phyloP scores from a whole-genome alignment of 2,888 invertebrate genomes.

The Orchestes rusci region DNA sequence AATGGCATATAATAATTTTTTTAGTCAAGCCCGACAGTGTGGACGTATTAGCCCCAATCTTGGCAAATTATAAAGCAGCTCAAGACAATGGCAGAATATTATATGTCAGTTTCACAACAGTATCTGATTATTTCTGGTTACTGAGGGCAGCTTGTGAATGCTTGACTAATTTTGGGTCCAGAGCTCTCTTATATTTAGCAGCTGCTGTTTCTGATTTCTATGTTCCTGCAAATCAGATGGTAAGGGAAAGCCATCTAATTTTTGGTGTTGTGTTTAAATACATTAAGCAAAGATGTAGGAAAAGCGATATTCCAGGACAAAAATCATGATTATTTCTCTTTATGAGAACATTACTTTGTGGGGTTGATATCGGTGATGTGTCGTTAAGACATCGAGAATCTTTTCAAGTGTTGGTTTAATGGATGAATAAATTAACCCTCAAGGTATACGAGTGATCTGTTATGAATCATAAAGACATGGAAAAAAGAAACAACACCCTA shows the following conservation, averaged over 20 bases:
- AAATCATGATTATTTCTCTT: neutral
- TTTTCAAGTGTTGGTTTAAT: too few relatives aligned
- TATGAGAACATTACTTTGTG: too few relatives aligned
- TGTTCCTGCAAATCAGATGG: constrained; percentile 87
- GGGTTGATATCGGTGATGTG: too few relatives aligned
- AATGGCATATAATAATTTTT: constrained; percentile 6
- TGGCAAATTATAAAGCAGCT: constrained; percentile 73
- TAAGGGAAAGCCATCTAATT: constrained; percentile 44
- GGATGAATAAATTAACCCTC: too few relatives aligned
- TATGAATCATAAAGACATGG: too few relatives aligned
- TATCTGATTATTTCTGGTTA: constrained; percentile 90
- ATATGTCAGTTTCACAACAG: constrained; percentile 73
- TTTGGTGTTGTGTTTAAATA: constrained; percentile 1
- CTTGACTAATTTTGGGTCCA: constrained; percentile 58
- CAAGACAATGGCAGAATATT: constrained; percentile 66
- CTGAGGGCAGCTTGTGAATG: constrained; percentile 75
- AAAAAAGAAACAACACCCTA: too few relatives aligned
- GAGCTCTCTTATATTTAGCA: constrained; percentile 85
- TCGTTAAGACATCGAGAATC: too few relatives aligned
- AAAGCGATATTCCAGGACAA: constrained; percentile 1
- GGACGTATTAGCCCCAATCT: constrained; percentile 62
- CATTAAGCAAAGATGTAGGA: constrained; percentile 13
- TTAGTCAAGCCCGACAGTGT: constrained; percentile 67
- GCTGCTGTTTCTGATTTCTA: constrained; percentile 99
- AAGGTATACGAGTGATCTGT: too few relatives aligned